phyloP scores from a whole-genome alignment of 1,140 invertebrate species.

The Drosophila orosa region DNA sequence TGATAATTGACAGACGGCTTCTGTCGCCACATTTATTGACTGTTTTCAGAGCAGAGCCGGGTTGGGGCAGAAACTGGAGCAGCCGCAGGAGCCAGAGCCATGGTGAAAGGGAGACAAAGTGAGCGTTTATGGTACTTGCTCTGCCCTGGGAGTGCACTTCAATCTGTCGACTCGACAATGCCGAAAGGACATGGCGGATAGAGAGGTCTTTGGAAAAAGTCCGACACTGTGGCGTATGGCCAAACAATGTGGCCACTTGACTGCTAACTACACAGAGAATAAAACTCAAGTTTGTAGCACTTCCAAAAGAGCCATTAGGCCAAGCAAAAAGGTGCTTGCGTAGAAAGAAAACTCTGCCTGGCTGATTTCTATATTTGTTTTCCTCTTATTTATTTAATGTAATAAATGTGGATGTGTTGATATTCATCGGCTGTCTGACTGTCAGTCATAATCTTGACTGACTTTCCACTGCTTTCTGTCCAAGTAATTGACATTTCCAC shows the following conservation, averaged over 20 bases:
- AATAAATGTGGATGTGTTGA: not conserved
- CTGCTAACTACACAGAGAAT: constrained; percentile 35
- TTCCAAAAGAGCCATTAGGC: constrained; percentile 14
- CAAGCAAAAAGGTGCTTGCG: too few species aligned
- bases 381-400: not conserved
- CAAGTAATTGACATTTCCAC: constrained; percentile 7
- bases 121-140: constrained; percentile 27
- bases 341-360: not conserved
- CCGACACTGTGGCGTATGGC: constrained; percentile 27
- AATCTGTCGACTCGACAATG: constrained; percentile 32
- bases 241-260: constrained; percentile 44
- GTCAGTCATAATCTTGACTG: constrained; percentile 2
- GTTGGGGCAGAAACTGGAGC: not conserved
- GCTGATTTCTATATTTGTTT: not conserved
- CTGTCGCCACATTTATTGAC: constrained; percentile 66
- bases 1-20: constrained; percentile 55
- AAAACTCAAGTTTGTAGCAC: constrained; percentile 34
- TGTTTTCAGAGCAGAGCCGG: constrained; percentile 31
- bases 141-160: constrained; percentile 31
- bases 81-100: not conserved
- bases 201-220: constrained; percentile 8
- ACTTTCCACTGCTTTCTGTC: not conserved
- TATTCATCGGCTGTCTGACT: not conserved
- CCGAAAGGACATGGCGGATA: constrained; percentile 10
- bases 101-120: constrained; percentile 21